These are phyloP conservation scores for Ramazzottius varieornatus DNA, from an alignment of 2,888 invertebrate species.

Conservation along the genomic window DNA sequence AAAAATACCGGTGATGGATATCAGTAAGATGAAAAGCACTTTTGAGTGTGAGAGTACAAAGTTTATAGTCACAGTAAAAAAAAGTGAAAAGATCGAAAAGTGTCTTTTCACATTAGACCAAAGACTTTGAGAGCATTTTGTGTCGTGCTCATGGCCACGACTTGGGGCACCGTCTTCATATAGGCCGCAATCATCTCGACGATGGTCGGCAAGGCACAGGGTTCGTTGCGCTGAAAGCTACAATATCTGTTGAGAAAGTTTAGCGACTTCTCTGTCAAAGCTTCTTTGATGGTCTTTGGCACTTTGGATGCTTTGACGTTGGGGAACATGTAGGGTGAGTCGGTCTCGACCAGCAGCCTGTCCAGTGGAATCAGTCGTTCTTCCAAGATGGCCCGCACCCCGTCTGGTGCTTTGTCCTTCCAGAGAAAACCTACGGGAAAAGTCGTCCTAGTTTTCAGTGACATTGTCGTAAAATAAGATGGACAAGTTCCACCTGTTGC, in stretches of 20 bases:
- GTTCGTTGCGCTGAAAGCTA: slow-evolving; percentile 84
- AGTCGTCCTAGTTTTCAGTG: too few species aligned
- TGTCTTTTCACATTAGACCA: slow-evolving; percentile 7
- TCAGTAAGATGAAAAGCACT: too few species aligned
- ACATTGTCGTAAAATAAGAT: too few species aligned
- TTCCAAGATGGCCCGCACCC: slow-evolving; percentile 52
- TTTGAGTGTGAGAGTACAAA: too few species aligned
- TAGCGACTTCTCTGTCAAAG: slow-evolving; percentile 41
- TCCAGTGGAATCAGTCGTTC: slow-evolving; percentile 56
- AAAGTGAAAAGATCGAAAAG: too few species aligned
- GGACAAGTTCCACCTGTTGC: too few species aligned
- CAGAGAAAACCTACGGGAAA: slow-evolving; percentile 41
- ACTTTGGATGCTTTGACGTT: slow-evolving; percentile 74
- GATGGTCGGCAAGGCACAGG: slow-evolving; percentile 67
- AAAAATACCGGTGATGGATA: too few species aligned
- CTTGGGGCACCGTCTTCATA: slow-evolving; percentile 55
- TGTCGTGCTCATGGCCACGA: slow-evolving; percentile 63
- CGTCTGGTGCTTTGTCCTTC: slow-evolving; percentile 73
- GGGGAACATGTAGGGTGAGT: slow-evolving; percentile 85
- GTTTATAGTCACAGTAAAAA: too few species aligned
- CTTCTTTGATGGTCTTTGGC: slow-evolving; percentile 57
- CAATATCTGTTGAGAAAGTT: slow-evolving; percentile 33
- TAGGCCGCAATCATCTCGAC: slow-evolving; percentile 83
- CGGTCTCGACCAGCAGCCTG: slow-evolving; percentile 60
- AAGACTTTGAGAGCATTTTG: slow-evolving; percentile 72